These are phyloP conservation scores for Drosophila bunnanda DNA, from an alignment of 2,888 invertebrate species.

Conservation along the genomic window DNA sequence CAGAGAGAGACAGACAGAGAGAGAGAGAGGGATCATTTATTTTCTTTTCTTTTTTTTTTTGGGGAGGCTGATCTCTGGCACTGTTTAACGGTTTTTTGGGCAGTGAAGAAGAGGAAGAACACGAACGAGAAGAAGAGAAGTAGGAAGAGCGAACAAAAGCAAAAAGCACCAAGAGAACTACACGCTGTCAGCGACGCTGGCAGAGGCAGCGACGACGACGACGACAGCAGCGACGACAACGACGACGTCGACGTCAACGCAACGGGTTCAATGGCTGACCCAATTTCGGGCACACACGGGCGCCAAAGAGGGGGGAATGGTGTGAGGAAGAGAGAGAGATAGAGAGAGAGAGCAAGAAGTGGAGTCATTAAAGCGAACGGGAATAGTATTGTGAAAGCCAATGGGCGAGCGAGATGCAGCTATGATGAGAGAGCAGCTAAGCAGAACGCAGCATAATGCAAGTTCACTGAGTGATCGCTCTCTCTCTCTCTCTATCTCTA, in stretches of 20 bases:
- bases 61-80: constrained; percentile 18
- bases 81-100: constrained; percentile 13
- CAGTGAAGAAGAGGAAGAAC: constrained; percentile 24
- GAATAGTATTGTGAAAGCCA: constrained; percentile 73
- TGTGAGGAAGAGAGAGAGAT: constrained; percentile 1
- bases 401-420: constrained; percentile 24
- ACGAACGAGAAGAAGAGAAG: constrained; percentile 13
- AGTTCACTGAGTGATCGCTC: constrained; percentile 45
- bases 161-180: constrained; percentile 19
- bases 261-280: constrained; percentile 85
- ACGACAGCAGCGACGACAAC: not conserved
- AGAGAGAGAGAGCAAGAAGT: constrained; percentile 29
- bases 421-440: constrained; percentile 32
- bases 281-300: constrained; percentile 78
- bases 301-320: constrained; percentile 44
- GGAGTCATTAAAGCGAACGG: constrained; percentile 58
- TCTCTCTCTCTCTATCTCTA: not conserved
- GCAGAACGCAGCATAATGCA: constrained; percentile 49
- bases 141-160: constrained; percentile 8
- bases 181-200: constrained; percentile 13
- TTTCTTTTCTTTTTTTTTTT: not conserved
- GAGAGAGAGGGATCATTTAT: constrained; percentile 46
- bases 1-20: constrained; percentile 1
- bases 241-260: constrained; percentile 65
- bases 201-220: constrained; percentile 9